phyloP scores from a whole-genome alignment of 2,888 invertebrate genomes.

The Calliopum simillimum region DNA sequence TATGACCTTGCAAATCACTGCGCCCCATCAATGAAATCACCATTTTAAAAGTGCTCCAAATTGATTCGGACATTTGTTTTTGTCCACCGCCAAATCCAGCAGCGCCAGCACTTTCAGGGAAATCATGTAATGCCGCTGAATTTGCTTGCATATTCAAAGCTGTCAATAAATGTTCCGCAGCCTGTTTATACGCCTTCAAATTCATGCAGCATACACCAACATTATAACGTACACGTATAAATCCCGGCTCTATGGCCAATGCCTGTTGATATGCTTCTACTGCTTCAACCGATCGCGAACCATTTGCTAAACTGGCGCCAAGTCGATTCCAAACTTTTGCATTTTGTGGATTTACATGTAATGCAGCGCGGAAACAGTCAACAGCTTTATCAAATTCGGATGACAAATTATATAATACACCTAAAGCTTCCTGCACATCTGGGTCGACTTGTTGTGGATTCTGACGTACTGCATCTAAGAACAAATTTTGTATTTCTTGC shows the following conservation, averaged over 20 bases:
- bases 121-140: constrained; percentile 68
- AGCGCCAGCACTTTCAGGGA: constrained; percentile 70
- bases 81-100: constrained; percentile 62
- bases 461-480: constrained; percentile 82
- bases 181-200: constrained; percentile 92
- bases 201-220: constrained; percentile 98
- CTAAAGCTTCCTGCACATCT: constrained; percentile 93
- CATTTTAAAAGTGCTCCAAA: constrained; percentile 94
- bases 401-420: constrained; percentile 94
- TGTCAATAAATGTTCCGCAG: constrained; percentile 93
- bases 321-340: constrained; percentile 96
- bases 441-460: constrained; percentile 82
- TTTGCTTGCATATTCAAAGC: constrained; percentile 92
- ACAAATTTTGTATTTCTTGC: constrained; percentile 79
- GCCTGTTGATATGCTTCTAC: constrained; percentile 95
- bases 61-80: constrained; percentile 85
- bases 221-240: constrained; percentile 96
- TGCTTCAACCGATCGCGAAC: constrained; percentile 93
- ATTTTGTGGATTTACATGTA: constrained; percentile 82
- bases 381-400: constrained; percentile 96
- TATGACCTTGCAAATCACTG: constrained; percentile 72
- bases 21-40: constrained; percentile 84
- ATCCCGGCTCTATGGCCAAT: constrained; percentile 91
- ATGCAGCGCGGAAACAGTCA: constrained; percentile 93
- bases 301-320: constrained; percentile 97